Evolutionary conservation across 2,797 vertebrate species (phyloP).

Genomic region (Sylvilagus floridanus): DNA sequence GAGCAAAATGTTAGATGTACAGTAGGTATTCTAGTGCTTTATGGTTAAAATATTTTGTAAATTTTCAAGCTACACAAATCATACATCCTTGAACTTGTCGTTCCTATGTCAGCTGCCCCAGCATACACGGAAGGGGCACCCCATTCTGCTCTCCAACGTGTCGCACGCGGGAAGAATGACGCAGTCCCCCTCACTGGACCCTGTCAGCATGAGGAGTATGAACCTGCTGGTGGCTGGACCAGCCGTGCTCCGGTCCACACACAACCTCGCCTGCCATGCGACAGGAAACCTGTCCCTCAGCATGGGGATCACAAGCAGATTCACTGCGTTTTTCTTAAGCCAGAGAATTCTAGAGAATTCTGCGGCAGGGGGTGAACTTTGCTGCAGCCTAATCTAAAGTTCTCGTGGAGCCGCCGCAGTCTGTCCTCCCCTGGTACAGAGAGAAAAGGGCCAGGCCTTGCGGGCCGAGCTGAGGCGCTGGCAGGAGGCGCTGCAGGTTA

Average conservation of each 20-base stretch:
- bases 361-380: neutral
- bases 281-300: neutral
- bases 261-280: neutral
- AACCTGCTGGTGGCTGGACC: neutral
- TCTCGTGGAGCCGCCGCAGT: neutral
- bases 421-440: neutral
- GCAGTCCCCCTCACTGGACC: neutral
- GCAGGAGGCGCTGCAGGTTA: slow-evolving; percentile 49
- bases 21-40: neutral
- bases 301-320: neutral
- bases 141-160: neutral
- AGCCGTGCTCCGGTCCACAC: neutral
- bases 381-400: neutral
- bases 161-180: neutral
- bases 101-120: neutral
- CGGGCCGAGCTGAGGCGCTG: neutral
- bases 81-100: neutral
- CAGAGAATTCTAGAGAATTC: slow-evolving; percentile 28
- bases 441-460: neutral
- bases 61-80: neutral
- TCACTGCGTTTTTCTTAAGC: neutral
- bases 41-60: slow-evolving; percentile 7
- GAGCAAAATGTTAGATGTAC: neutral
- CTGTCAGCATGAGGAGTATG: neutral
- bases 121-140: neutral